These are phyloP conservation scores for Onychorhynchus coronatus DNA, from an alignment of 2,113 vertebrate genomes.

Conservation along the genomic window DNA sequence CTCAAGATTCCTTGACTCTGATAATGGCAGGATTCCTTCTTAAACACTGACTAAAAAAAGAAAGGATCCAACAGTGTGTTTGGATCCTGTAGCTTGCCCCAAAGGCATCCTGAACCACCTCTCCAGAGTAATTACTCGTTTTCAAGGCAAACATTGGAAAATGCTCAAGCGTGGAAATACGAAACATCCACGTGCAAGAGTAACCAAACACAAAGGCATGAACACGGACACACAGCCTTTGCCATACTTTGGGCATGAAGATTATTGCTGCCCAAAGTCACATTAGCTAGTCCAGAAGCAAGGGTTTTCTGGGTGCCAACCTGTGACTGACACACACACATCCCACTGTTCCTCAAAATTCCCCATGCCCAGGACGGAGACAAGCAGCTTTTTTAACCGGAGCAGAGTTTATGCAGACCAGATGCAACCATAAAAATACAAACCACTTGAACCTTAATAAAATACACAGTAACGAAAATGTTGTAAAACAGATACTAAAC, in stretches of 20 bases:
- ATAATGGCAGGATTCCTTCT: neutral
- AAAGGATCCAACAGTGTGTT: neutral
- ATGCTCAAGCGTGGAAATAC: neutral
- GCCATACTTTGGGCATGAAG: neutral
- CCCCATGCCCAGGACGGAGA: neutral
- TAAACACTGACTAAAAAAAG: neutral
- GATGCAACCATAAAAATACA: conserved; percentile 59
- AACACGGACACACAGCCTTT: neutral
- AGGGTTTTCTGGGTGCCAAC: neutral
- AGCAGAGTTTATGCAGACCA: conserved; percentile 48
- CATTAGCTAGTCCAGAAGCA: neutral
- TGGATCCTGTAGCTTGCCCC: neutral
- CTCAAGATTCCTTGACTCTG: neutral
- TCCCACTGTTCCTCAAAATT: neutral
- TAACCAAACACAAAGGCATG: neutral
- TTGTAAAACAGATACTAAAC: conserved; percentile 64
- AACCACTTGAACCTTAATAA: conserved; percentile 67
- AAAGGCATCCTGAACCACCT: neutral
- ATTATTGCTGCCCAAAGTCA: neutral
- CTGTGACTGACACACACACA: neutral
- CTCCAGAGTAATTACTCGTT: neutral
- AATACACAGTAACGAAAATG: conserved; percentile 57
- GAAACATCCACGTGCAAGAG: neutral
- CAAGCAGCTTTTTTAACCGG: conserved; percentile 18
- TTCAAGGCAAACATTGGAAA: neutral